A percentile compares a stretch with the other conserved stretches of the same genome.
Conservation (phyloP, 2,113 vertebrate species). For the Thermophis baileyi region DNA sequence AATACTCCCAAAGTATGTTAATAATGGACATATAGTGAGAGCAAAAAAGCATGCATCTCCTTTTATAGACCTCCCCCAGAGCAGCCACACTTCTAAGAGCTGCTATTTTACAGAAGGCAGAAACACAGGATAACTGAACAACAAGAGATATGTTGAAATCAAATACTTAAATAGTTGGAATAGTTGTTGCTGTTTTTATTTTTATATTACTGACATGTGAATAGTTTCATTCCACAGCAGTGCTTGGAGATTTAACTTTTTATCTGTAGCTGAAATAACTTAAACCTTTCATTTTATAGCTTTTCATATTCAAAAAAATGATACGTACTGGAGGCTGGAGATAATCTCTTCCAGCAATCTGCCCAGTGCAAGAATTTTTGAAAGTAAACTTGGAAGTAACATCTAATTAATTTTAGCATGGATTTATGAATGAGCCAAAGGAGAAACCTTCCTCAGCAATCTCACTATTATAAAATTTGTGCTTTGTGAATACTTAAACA, state of each 20-base stretch:
- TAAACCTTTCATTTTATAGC: background rate
- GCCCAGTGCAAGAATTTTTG: background rate
- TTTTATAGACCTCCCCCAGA: background rate
- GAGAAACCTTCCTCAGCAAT: background rate
- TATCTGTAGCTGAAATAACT: background rate
- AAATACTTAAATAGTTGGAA: background rate
- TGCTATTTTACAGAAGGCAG: background rate
- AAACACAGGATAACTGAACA: background rate
- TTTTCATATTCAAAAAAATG: background rate
- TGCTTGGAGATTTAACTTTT: background rate
- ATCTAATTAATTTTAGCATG: background rate
- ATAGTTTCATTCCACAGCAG: background rate
- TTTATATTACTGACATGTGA: background rate
- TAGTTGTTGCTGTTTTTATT: background rate
- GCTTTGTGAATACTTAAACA: background rate
- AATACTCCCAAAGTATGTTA: slow-evolving; percentile 37
- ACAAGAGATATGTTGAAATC: background rate
- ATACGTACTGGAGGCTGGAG: background rate
- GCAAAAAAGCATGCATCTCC: background rate
- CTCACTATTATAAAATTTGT: background rate
- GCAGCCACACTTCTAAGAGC: background rate
- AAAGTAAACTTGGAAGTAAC: background rate
- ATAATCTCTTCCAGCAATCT: background rate
- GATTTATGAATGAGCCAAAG: background rate
- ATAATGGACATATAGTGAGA: background rate